phyloP scores from a whole-genome alignment of 2,113 vertebrate species.

The Cynoglossus semilaevis region DNA sequence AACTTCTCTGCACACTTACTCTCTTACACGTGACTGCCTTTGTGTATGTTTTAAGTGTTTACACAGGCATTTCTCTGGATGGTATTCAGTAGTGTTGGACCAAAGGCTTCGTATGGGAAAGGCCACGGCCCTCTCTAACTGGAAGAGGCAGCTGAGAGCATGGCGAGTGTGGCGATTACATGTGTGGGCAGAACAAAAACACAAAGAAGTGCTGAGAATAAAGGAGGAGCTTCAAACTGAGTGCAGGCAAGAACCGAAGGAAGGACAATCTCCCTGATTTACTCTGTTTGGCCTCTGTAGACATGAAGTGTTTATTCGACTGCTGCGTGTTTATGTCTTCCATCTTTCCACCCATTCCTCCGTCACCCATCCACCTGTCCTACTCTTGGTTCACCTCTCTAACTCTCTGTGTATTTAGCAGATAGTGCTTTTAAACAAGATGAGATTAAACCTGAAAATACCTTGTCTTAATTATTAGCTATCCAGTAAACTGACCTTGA shows the following conservation, averaged over 20 bases:
- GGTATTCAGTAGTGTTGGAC: constrained; percentile 85
- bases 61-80: constrained; percentile 86
- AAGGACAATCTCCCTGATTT: neutral
- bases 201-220: constrained; percentile 73
- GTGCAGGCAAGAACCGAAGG: constrained; percentile 78
- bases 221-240: constrained; percentile 80
- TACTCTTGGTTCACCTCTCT: no score
- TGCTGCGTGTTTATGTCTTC: no score
- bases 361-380: no score
- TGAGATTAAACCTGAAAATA: no score
- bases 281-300: no score
- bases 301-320: no score
- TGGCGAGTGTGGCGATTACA: constrained; percentile 85
- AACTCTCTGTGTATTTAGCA: no score
- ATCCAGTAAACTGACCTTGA: no score
- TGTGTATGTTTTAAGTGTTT: constrained; percentile 76
- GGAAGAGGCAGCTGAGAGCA: constrained; percentile 84
- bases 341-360: no score
- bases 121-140: constrained; percentile 83
- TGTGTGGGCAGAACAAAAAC: constrained; percentile 74
- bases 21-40: neutral
- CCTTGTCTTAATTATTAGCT: no score
- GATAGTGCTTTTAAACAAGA: no score
- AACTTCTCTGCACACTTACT: neutral
- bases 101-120: constrained; percentile 82